Percentiles rank a stretch among this genome's conserved stretches.
Evolutionary conservation across 2,113 vertebrate genomes (phyloP).

Genomic region (Cyanoramphus novaezelandiae): DNA sequence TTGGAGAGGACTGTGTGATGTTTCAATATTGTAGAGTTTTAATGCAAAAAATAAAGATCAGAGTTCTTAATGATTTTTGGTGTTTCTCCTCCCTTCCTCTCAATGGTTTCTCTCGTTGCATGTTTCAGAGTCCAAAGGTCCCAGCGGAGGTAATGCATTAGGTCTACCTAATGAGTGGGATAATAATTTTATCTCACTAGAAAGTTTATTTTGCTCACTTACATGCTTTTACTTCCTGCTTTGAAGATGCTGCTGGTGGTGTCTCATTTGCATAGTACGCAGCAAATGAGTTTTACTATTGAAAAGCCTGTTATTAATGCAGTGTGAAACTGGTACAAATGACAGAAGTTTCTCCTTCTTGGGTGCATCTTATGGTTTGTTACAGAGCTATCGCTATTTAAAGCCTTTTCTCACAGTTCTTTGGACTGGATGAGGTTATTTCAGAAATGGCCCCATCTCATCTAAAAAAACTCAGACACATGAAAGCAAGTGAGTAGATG

Average conservation of each 20-base stretch:
- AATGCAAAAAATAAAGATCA: not conserved
- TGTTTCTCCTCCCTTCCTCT: constrained; percentile 18
- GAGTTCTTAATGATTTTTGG: constrained; percentile 39
- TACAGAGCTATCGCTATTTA: not conserved
- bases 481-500: not conserved
- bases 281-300: constrained; percentile 10
- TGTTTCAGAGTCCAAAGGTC: constrained; percentile 67
- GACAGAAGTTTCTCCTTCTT: not conserved
- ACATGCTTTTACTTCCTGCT: constrained; percentile 19
- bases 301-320: not conserved
- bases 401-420: not conserved
- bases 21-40: not conserved
- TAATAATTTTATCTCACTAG: constrained; percentile 67
- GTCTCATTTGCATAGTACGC: not conserved
- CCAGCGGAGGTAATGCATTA: constrained; percentile 72
- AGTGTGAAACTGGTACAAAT: not conserved
- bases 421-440: not conserved
- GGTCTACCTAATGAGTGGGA: constrained; percentile 72
- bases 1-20: not conserved
- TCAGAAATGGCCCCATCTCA: not conserved
- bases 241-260: constrained; percentile 43
- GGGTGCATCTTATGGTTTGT: not conserved
- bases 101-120: constrained; percentile 37
- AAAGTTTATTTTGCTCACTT: constrained; percentile 42
- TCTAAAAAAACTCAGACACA: not conserved